Percentiles rank a stretch among this genome's conserved stretches.
phyloP scores from a whole-genome alignment of 2,113 vertebrate genomes.

The Chionis minor region DNA sequence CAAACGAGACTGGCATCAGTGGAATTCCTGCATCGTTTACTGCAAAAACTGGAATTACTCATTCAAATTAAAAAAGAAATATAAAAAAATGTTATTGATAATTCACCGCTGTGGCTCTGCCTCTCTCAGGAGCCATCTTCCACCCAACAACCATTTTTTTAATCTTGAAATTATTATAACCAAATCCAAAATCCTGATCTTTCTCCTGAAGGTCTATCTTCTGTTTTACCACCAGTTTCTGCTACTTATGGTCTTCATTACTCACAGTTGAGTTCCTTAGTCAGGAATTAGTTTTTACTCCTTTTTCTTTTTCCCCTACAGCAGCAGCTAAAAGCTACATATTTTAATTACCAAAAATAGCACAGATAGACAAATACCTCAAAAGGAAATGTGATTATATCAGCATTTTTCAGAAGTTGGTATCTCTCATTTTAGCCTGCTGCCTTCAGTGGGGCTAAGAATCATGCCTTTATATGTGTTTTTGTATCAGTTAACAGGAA shows the following conservation, averaged over 20 bases:
- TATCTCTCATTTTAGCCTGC: neutral
- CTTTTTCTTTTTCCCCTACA: neutral
- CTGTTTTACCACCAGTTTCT: neutral
- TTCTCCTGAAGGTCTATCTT: conserved; percentile 3
- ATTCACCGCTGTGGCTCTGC: neutral
- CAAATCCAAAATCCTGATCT: neutral
- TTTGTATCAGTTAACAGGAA: neutral
- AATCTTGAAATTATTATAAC: neutral
- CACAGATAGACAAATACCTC: neutral
- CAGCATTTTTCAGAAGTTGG: neutral
- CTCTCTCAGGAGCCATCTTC: neutral
- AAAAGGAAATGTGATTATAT: neutral
- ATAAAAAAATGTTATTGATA: neutral
- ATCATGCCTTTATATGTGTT: neutral
- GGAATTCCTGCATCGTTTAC: neutral
- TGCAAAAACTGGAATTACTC: neutral
- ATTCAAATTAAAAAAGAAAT: neutral
- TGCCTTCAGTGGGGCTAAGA: neutral
- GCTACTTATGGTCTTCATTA: neutral
- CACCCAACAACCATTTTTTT: neutral
- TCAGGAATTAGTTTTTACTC: neutral
- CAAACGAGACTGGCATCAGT: neutral
- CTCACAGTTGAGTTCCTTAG: neutral
- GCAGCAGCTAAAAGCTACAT: neutral
- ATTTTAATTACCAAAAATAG: neutral